Percentiles rank a stretch among this genome's conserved stretches.
These are phyloP conservation scores for Nibea albiflora DNA, from an alignment of 2,113 vertebrate species.

Conservation along the genomic window DNA sequence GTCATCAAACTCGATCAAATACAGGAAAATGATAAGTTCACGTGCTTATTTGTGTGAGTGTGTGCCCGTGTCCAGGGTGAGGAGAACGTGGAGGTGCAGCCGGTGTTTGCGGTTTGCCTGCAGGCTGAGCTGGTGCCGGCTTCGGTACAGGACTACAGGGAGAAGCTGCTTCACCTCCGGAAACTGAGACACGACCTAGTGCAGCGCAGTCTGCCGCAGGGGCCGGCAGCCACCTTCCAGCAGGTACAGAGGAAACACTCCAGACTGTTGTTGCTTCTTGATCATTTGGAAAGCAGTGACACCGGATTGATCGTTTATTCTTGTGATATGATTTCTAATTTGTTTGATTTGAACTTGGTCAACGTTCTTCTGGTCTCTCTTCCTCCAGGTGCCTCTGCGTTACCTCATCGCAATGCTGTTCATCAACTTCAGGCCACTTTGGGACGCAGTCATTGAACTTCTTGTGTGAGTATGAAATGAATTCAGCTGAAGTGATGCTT, in stretches of 20 bases:
- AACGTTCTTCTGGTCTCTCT: neutral
- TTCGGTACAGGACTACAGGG: slow-evolving; percentile 93
- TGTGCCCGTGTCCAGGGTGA: slow-evolving; percentile 80
- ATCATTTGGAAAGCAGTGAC: neutral
- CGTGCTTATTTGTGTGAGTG: neutral
- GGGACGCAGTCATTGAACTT: slow-evolving; percentile 95
- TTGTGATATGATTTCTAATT: neutral
- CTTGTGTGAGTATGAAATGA: slow-evolving; percentile 86
- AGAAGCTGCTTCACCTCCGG: slow-evolving; percentile 94
- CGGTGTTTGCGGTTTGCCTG: slow-evolving; percentile 88
- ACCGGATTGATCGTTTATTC: neutral
- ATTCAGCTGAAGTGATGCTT: neutral
- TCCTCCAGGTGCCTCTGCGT: slow-evolving; percentile 90
- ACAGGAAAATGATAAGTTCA: too few relatives aligned
- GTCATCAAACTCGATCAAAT: neutral
- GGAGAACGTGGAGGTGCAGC: slow-evolving; percentile 79
- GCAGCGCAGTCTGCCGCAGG: slow-evolving; percentile 81
- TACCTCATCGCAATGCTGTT: slow-evolving; percentile 96
- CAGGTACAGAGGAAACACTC: slow-evolving; percentile 82
- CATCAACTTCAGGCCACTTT: slow-evolving; percentile 94
- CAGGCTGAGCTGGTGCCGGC: slow-evolving; percentile 95
- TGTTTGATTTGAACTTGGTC: neutral
- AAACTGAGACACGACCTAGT: slow-evolving; percentile 93
- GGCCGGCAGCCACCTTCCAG: slow-evolving; percentile 79
- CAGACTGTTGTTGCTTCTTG: neutral